A percentile compares a stretch with the other conserved stretches of the same genome.
These are phyloP conservation scores for Marasmarcha lunaedactyla DNA, from an alignment of 2,888 invertebrate genomes.

Conservation along the genomic window DNA sequence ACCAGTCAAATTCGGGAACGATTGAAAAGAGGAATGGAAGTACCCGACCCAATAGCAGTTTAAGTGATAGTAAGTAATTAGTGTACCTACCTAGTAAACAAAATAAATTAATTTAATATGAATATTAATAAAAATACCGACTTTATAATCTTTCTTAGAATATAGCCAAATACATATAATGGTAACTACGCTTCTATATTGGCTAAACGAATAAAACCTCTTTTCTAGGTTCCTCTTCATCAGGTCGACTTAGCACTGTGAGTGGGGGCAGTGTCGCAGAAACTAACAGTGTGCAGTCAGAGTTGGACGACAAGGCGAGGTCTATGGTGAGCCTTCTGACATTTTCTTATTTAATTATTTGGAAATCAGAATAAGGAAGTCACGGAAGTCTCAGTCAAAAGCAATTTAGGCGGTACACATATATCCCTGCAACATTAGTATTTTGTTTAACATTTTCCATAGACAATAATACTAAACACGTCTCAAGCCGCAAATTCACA, in stretches of 20 bases:
- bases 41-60: constrained; percentile 56
- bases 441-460: too few species aligned
- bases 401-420: too few species aligned
- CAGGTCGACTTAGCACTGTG: constrained; percentile 84
- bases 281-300: constrained; percentile 85
- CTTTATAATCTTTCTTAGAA: too few species aligned
- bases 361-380: too few species aligned
- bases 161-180: too few species aligned
- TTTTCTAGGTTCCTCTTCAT: constrained; percentile 78
- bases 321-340: constrained; percentile 44
- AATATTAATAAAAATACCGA: too few species aligned
- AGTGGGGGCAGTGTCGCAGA: constrained; percentile 86
- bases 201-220: too few species aligned
- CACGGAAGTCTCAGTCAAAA: too few species aligned
- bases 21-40: constrained; percentile 59
- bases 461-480: too few species aligned
- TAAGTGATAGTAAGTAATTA: constrained; percentile 53
- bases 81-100: background rate
- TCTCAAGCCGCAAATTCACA: too few species aligned
- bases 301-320: constrained; percentile 78
- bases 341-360: background rate
- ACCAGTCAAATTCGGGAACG: constrained; percentile 23
- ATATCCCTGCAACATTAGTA: too few species aligned
- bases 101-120: background rate
- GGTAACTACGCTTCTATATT: too few species aligned